Conservation (phyloP, 2,113 vertebrate genomes). For the Entelurus aequoreus region DNA sequence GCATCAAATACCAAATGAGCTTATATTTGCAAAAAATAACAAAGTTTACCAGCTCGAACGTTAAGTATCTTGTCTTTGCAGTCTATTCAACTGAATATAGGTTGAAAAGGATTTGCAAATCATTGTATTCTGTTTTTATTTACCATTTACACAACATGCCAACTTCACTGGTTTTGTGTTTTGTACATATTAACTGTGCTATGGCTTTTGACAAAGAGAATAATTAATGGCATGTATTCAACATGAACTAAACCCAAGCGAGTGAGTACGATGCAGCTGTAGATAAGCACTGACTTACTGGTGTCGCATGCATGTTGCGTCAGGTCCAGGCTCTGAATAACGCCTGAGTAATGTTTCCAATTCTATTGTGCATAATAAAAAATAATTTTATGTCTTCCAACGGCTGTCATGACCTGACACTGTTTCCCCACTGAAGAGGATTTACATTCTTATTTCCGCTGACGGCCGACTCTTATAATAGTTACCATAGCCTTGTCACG, state of each 20-base stretch:
- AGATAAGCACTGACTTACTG: background rate
- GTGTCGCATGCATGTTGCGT: background rate
- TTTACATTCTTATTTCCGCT: background rate
- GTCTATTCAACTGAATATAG: too few relatives aligned
- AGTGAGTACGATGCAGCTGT: background rate
- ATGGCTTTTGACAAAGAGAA: background rate
- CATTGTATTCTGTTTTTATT: too few relatives aligned
- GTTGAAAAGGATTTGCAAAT: too few relatives aligned
- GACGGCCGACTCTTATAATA: background rate
- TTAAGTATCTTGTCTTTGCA: too few relatives aligned
- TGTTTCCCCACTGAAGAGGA: background rate
- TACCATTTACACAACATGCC: too few relatives aligned
- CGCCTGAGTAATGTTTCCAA: background rate
- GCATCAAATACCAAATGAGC: too few relatives aligned
- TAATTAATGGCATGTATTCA: background rate
- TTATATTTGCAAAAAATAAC: too few relatives aligned
- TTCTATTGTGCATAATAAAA: conserved; percentile 4
- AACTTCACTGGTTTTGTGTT: too few relatives aligned
- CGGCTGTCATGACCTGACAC: conserved; percentile 3
- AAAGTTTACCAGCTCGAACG: too few relatives aligned
- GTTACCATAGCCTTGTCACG: background rate
- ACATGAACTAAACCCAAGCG: background rate
- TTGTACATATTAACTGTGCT: background rate
- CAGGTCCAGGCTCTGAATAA: background rate
- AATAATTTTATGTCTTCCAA: background rate